Conservation (phyloP, 2,113 vertebrate genomes). For the Rhombomys opimus region DNA sequence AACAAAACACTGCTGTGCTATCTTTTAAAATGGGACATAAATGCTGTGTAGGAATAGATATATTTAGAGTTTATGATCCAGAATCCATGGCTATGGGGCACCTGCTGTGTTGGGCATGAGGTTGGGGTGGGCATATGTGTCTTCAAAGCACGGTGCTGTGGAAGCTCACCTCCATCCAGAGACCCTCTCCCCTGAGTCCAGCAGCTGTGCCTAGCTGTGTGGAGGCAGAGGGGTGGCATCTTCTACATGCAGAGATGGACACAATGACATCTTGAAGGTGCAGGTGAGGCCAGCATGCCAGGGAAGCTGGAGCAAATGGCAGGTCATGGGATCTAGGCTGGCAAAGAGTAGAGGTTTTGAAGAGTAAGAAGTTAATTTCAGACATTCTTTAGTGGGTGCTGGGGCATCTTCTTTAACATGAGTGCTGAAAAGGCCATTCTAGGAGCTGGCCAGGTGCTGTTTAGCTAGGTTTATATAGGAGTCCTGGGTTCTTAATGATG, state of each 20-base stretch:
- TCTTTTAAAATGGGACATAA: background rate
- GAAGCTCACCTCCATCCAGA: accelerated
- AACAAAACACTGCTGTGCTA: background rate
- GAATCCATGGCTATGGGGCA: background rate
- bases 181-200: accelerated
- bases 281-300: background rate
- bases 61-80: background rate
- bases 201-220: accelerated
- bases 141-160: accelerated
- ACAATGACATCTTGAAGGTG: accelerated
- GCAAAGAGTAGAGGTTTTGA: background rate
- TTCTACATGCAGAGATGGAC: background rate
- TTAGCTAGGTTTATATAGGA: background rate
- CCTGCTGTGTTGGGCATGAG: accelerated
- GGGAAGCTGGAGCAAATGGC: background rate
- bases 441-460: accelerated
- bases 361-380: background rate
- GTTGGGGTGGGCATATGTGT: background rate
- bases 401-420: background rate
- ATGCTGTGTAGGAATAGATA: background rate
- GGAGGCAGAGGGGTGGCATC: background rate
- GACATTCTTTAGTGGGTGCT: accelerated
- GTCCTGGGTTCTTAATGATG: background rate
- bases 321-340: accelerated
- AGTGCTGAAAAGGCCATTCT: accelerated